Base-by-base conservation (phyloP, 2,888 invertebrate species). In the Rutpela maculata region DNA sequence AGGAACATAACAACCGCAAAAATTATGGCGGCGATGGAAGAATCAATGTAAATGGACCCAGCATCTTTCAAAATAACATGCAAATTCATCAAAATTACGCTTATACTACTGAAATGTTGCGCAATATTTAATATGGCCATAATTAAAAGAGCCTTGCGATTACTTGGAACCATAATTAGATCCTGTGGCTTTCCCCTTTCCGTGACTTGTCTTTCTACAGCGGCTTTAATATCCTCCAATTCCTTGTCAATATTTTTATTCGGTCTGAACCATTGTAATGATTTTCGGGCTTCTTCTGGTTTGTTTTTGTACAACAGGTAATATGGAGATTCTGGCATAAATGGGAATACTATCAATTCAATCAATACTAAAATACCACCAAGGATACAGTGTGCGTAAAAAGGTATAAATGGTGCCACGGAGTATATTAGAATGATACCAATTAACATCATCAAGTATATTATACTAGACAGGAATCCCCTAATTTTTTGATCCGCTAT, bases 401-500 rank as follows among this genome's bases (percentile, higher is more conserved):
- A 83, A 0, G 86, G 85, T 0, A 85, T 80, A 72, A 82, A 87
- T 0, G 87, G 87, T 1, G 83, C 84, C 75, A 90, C 86, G 11
- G 88, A 81, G 74, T 90, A 89, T 5, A 89, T 86, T 0, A 89
- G 83, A n/a, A 89, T 75, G 55, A 89, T 89, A 10, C 90, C 90
- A 4, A 89, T 75, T 18, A 89, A 82, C 89, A 89, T 88, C 87
- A 89, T 88, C 35, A 89, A 83, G 81, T 89, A 89, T 67, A 90
- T 89, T 38, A 88, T 84, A 12, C 89, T 87, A 0, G 89, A 87
- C 12, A 90, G 81, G 72, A 89, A 88, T 15, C 90, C 90, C 57
- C 90, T 79, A n/a, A 90, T 88, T 72, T 87, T 87, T 70, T 89
- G 87, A 79, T 89, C 89, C 7, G 90, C 89, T 71, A 89, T 89